Evolutionary conservation across 2,888 invertebrate species (phyloP), one percentile per base, ranked within the genome.

Genomic region (Psylliodes chrysocephalus): DNA sequence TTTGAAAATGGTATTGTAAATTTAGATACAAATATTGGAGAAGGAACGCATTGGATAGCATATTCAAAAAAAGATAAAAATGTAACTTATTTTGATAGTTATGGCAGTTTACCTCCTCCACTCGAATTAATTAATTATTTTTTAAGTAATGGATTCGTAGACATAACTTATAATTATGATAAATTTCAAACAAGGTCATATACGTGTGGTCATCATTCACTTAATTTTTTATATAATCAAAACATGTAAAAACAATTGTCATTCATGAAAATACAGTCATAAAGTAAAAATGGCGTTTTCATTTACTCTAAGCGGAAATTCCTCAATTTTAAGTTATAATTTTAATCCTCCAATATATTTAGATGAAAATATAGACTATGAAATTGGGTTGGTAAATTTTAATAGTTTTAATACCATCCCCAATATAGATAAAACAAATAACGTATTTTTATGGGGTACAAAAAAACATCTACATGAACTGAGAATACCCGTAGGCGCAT

Each of bases 1-100:
- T 60, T 35, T 14, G 69, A 67, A 46, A 22, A 51, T 54, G 69
- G 62, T 10, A 64, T 68, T 46, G 38, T 70, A 14, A 68, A 70
- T 52, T 46, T 66, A 25, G 68, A 68, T 67, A 25, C 30, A 3
- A 46, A 42, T 22, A 47, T 3, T 46, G 60, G 60, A 35, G 8
- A 2, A 10, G 70, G 68, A 25, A 68, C 68, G 18, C 70, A 70
- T 35, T 70, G 65, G 68, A 51, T 52, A 17, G 56, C 64, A 33
- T 69, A 65, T 49, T 12, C 14, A 1, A 65, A 69, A 53, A 53
- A 54, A 19, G 47, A 54, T 38, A 19, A 64, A 15, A 14, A 8
- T n/a, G 54, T 67, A 7, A 25, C 51, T n/a, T 69, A 67, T 60
- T 69, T 65, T 47, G 67, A 69, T 47, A 62, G 60, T 46, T 63